A percentile compares a stretch with the other conserved stretches of the same genome.
Evolutionary conservation across 1,140 invertebrate genomes (phyloP).

Genomic region (Conus betulinus): DNA sequence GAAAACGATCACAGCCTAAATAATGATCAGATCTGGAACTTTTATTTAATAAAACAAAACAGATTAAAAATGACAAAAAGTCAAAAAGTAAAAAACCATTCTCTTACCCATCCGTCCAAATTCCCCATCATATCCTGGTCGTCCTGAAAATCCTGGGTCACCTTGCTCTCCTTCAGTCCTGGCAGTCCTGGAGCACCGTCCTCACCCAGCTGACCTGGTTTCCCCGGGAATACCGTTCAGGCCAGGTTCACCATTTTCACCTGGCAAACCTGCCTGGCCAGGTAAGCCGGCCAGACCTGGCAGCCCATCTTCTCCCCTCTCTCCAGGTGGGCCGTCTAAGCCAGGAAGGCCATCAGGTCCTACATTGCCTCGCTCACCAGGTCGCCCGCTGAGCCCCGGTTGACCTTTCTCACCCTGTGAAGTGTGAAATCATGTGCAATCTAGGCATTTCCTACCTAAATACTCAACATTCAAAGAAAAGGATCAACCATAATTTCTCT

Average conservation of each 20-base stretch:
- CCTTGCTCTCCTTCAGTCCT: slow-evolving; percentile 47
- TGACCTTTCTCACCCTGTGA: slow-evolving; percentile 23
- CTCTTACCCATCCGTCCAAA: slow-evolving; percentile 26
- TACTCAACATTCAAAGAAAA: too few relatives aligned
- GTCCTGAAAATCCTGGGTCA: slow-evolving; percentile 40
- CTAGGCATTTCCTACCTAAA: too few relatives aligned
- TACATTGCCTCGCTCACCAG: slow-evolving; percentile 41
- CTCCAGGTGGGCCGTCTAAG: slow-evolving; percentile 28
- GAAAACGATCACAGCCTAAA: too few relatives aligned
- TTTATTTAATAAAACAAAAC: neutral
- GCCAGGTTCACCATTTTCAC: slow-evolving; percentile 59
- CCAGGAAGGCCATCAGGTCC: slow-evolving; percentile 45
- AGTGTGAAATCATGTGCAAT: neutral
- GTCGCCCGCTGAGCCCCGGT: slow-evolving; percentile 8
- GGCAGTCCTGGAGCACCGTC: slow-evolving; percentile 53
- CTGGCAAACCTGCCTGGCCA: slow-evolving; percentile 37
- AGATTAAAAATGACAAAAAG: neutral
- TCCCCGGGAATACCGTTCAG: slow-evolving; percentile 53
- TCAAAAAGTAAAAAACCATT: neutral
- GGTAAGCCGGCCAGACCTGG: slow-evolving; percentile 44
- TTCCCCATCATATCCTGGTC: slow-evolving; percentile 30
- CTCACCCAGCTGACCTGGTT: slow-evolving; percentile 46
- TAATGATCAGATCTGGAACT: too few relatives aligned
- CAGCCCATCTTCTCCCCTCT: slow-evolving; percentile 76
- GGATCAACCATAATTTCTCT: too few relatives aligned